Evolutionary conservation across 2,797 vertebrate species (phyloP).

Genomic region (Varecia variegata): DNA sequence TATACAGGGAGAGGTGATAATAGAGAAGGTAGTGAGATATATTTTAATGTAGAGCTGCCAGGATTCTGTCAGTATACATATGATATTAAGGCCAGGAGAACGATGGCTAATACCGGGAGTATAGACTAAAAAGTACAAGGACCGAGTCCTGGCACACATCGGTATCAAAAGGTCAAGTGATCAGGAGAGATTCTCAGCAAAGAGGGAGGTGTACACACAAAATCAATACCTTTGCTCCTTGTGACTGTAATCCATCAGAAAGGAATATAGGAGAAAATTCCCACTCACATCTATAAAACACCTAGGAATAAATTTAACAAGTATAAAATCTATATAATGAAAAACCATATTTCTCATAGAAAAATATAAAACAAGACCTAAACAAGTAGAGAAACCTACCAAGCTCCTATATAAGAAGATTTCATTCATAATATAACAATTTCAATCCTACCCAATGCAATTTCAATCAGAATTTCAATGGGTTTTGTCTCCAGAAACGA

Average conservation of each 20-base stretch:
- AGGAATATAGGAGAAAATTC: neutral
- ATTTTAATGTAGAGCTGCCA: neutral
- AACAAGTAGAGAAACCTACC: neutral
- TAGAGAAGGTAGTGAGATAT: neutral
- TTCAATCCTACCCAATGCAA: neutral
- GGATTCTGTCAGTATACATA: neutral
- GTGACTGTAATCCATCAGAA: neutral
- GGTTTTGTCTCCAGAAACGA: neutral
- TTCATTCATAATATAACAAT: neutral
- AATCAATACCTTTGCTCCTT: neutral
- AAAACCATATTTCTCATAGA: neutral
- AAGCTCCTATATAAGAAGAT: neutral
- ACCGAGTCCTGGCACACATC: neutral
- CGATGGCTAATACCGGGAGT: neutral
- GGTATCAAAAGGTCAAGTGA: neutral
- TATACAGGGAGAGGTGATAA: neutral
- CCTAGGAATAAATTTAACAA: neutral
- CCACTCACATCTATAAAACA: neutral
- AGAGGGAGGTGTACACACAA: neutral
- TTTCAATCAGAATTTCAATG: neutral
- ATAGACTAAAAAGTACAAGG: neutral
- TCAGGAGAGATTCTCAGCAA: neutral
- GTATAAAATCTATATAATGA: neutral
- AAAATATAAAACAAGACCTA: neutral
- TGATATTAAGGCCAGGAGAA: neutral